Percentiles rank a stretch among this genome's conserved stretches.
phyloP scores from a whole-genome alignment of 2,113 vertebrate genomes.

The Oplegnathus fasciatus region DNA sequence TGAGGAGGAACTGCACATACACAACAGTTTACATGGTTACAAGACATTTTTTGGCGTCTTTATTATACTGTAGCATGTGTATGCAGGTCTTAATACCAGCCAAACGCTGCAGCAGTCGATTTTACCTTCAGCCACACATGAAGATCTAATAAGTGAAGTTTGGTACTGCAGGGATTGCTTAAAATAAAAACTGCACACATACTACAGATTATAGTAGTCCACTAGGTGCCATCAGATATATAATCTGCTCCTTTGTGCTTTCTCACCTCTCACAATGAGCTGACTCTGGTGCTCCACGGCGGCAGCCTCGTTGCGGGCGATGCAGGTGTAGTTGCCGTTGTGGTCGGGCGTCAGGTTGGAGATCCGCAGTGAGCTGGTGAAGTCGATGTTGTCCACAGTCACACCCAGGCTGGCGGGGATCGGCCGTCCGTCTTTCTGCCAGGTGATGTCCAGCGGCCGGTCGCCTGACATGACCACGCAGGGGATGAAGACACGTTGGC shows the following conservation, averaged over 20 bases:
- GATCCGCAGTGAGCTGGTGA: slow-evolving; percentile 97
- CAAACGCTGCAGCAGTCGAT: neutral
- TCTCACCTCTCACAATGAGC: slow-evolving; percentile 95
- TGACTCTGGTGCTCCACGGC: slow-evolving; percentile 97
- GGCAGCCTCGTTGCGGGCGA: slow-evolving; percentile 96
- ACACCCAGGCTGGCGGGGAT: slow-evolving; percentile 95
- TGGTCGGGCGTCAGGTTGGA: slow-evolving; percentile 97
- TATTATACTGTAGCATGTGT: neutral
- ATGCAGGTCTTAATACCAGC: slow-evolving; percentile 1
- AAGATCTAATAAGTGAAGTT: slow-evolving; percentile 22
- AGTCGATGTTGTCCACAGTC: slow-evolving; percentile 98
- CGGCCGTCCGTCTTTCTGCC: slow-evolving; percentile 97
- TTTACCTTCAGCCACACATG: slow-evolving; percentile 9
- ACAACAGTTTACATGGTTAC: slow-evolving; percentile 25
- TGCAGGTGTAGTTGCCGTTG: slow-evolving; percentile 98
- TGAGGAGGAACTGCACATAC: slow-evolving; percentile 91
- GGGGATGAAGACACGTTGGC: slow-evolving; percentile 97
- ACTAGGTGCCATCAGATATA: slow-evolving; percentile 15
- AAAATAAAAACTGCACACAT: slow-evolving; percentile 36
- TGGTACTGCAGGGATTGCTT: slow-evolving; percentile 13
- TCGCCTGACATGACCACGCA: slow-evolving; percentile 98
- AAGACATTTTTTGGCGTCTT: neutral
- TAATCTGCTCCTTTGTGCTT: slow-evolving; percentile 1
- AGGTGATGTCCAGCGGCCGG: slow-evolving; percentile 97
- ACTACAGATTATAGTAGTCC: slow-evolving; percentile 12